Evolutionary conservation across 2,113 vertebrate genomes (phyloP), one percentile per base, ranked within the genome.

Genomic region (Acanthisitta chloris): DNA sequence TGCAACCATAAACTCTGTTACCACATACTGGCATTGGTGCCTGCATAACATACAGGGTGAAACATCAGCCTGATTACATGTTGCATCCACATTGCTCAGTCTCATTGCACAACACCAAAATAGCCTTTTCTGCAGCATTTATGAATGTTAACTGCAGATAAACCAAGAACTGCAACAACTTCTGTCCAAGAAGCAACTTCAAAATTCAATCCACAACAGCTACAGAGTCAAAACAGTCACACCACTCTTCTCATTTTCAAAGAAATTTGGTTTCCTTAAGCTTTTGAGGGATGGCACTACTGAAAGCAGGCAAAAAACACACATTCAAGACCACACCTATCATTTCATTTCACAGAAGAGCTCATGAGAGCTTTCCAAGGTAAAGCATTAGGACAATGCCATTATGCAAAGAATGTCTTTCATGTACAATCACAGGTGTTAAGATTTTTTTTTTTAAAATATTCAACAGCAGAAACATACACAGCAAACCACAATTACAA

Each of bases 361-460:
- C 85, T 93, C 89, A 81, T 61, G 88, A 94, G 54, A 90, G 58
- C 76, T 65, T 62, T 64, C 73, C 49, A 82, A 94, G 12, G 23
- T 17, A 81, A 71, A 74, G n/a, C 59, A 88, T 23, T 20, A 59
- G 23, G 54, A 76, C 51, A 90, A 58, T 12, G 26, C 8, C 23
- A 28, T 42, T 57, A 74, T 1, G 33, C 36, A 86, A 88, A 78
- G 43, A 14, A 52, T 86, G n/a, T 20, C 40, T 66, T 57, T 20
- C 6, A 4, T 3, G 14, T 72, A 46, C 45, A 58, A 26, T 29
- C 51, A 38, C 0, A 2, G 5, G 2, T 15, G 12, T 5, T 31
- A n/a, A n/a, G 5, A 1, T 38, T 42, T 24, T 28, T 51, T 40
- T 23, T 67, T 46, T 18, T 81, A 29, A 7, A 1, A 72, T 26